phyloP scores from a whole-genome alignment of 2,113 vertebrate species.

The Chamaea fasciata region DNA sequence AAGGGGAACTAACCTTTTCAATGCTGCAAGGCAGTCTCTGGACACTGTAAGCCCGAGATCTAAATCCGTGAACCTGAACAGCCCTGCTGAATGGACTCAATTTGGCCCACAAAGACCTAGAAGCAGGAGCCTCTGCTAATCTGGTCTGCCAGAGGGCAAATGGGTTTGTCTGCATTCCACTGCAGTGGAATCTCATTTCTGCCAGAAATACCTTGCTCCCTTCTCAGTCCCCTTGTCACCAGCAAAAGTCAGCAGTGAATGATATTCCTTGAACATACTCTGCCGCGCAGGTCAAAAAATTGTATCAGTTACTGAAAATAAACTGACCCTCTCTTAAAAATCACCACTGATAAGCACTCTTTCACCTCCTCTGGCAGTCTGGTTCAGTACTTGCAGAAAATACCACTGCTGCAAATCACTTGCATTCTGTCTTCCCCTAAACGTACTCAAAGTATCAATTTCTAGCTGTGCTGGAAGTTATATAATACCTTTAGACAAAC shows the following conservation, averaged over 20 bases:
- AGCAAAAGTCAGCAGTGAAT: background rate
- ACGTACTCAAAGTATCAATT: background rate
- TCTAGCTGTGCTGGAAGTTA: background rate
- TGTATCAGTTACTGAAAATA: background rate
- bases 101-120: background rate
- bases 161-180: background rate
- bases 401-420: background rate
- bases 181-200: background rate
- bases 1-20: background rate
- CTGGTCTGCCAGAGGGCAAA: background rate
- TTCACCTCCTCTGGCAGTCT: background rate
- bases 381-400: background rate
- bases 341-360: background rate
- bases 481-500: background rate
- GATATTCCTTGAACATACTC: background rate
- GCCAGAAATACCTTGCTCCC: background rate
- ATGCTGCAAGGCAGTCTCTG: background rate
- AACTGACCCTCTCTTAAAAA: background rate
- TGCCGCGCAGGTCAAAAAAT: background rate
- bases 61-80: background rate
- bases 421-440: background rate
- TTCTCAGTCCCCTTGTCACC: background rate
- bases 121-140: background rate
- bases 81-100: background rate
- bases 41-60: background rate